A percentile compares a stretch with the other conserved stretches of the same genome.
phyloP scores from a whole-genome alignment of 1,140 invertebrate species.

The Brachionus asplanchnoidis region DNA sequence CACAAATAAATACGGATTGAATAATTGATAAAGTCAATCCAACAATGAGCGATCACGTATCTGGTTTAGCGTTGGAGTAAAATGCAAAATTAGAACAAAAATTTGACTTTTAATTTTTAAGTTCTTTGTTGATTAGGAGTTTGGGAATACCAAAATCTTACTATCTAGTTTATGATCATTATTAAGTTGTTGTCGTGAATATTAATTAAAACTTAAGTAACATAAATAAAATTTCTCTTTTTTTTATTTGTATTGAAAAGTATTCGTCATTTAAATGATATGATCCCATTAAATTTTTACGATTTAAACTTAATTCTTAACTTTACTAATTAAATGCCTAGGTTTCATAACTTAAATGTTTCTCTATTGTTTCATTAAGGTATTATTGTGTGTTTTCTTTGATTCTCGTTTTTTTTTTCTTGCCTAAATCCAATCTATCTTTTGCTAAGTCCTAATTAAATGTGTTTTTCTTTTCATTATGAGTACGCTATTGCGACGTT shows the following conservation, averaged over 20 bases:
- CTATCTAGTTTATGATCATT: constrained; percentile 29
- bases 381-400: background rate
- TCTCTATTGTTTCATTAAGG: constrained; percentile 18
- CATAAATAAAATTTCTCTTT: constrained; percentile 17
- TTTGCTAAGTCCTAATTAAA: background rate
- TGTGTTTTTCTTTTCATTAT: background rate
- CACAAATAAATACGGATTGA: constrained; percentile 15
- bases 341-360: constrained; percentile 39
- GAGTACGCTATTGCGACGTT: background rate
- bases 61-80: background rate
- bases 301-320: constrained; percentile 33
- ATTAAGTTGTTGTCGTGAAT: constrained; percentile 17
- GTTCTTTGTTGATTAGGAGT: background rate
- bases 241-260: background rate
- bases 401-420: background rate
- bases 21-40: constrained; percentile 33
- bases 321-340: constrained; percentile 34
- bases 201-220: constrained; percentile 33
- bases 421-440: background rate
- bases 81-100: background rate
- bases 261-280: constrained; percentile 32
- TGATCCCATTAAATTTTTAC: constrained; percentile 18
- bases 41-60: constrained; percentile 20
- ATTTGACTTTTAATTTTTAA: constrained; percentile 16
- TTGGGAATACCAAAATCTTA: background rate